phyloP scores from a whole-genome alignment of 23 tunicate genomes.

The Styela clava region DNA sequence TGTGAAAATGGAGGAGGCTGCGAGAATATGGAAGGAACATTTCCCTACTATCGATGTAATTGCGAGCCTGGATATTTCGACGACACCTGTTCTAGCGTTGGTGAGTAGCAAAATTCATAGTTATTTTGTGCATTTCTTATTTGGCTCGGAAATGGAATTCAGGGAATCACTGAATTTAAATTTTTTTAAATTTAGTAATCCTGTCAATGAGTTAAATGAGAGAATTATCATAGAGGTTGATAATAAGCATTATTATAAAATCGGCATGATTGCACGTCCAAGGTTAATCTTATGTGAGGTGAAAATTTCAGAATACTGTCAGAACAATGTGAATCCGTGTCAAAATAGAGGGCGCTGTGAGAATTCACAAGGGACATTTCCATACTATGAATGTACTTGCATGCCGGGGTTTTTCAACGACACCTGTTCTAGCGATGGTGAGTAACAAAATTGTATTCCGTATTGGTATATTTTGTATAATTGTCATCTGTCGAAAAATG shows the following conservation, averaged over 20 bases:
- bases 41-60: not conserved
- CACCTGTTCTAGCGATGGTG: no score
- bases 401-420: no score
- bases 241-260: no score
- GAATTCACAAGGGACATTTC: not conserved
- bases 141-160: no score
- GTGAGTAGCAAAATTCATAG: not conserved
- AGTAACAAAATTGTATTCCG: no score
- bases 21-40: not conserved
- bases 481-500: no score
- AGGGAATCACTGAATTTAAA: not conserved
- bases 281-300: not conserved
- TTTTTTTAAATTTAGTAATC: not conserved
- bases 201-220: no score
- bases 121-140: no score
- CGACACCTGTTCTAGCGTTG: no score
- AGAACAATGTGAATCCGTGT: not conserved
- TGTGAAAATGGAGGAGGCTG: not conserved
- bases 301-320: not conserved
- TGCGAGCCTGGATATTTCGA: no score
- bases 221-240: no score
- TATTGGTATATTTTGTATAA: no score
- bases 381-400: not conserved
- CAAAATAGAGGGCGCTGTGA: not conserved
- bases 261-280: not conserved